A percentile compares a stretch with the other conserved stretches of the same genome.
These are phyloP conservation scores for Prunella strophiata DNA, from an alignment of 2,797 vertebrate species.

Conservation along the genomic window DNA sequence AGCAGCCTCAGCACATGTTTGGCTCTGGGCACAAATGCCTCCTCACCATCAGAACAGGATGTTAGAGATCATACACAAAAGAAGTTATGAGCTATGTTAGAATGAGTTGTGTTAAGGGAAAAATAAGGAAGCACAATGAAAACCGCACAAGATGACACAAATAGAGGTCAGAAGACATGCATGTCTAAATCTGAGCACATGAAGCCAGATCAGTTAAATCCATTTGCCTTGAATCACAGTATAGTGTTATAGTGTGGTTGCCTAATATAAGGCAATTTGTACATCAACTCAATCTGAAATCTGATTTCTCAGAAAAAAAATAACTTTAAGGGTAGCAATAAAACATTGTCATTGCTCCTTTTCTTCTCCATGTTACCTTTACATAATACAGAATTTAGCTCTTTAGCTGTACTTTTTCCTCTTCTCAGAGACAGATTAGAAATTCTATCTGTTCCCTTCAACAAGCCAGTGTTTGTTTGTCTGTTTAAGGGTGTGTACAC, in stretches of 20 bases:
- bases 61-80: neutral
- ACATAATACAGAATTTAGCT: neutral
- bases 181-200: neutral
- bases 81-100: neutral
- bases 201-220: neutral
- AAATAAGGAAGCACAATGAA: neutral
- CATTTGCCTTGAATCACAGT: neutral
- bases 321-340: neutral
- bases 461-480: neutral
- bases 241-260: neutral
- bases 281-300: neutral
- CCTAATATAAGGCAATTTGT: neutral
- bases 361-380: neutral
- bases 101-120: neutral
- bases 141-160: neutral
- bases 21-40: neutral
- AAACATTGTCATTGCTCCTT: neutral
- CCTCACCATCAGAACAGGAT: neutral
- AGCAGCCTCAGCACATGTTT: neutral
- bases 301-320: neutral
- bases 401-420: neutral
- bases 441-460: neutral
- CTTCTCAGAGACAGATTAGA: neutral
- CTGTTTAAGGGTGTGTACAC: neutral
- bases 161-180: neutral